Conservation (phyloP, 1,140 invertebrate species). For the Trichoplusia ni region DNA sequence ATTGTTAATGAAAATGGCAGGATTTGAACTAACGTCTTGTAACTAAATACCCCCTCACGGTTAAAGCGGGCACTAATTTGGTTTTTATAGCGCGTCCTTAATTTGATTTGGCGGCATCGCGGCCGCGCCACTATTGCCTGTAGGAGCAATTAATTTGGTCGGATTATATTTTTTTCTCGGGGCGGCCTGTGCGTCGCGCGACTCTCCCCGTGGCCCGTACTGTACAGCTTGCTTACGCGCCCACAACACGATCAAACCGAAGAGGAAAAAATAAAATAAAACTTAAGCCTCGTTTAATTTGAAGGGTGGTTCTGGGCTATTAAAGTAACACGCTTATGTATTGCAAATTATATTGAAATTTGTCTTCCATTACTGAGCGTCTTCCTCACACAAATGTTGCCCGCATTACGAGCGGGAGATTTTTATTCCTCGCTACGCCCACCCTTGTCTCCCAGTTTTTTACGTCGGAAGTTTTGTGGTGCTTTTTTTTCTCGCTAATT, state of each 20-base stretch:
- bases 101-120: constrained; percentile 82
- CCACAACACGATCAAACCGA: constrained; percentile 59
- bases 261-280: constrained; percentile 80
- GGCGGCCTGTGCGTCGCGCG: constrained; percentile 58
- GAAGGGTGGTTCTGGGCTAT: constrained; percentile 82
- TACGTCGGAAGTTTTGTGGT: constrained; percentile 77
- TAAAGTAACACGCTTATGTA: constrained; percentile 83
- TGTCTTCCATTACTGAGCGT: constrained; percentile 80
- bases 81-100: constrained; percentile 82
- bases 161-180: constrained; percentile 81
- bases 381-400: constrained; percentile 81
- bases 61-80: constrained; percentile 83
- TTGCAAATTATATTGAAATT: constrained; percentile 83
- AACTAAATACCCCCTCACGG: constrained; percentile 81
- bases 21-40: constrained; percentile 83
- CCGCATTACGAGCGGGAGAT: constrained; percentile 78
- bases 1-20: constrained; percentile 83
- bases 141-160: constrained; percentile 80
- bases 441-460: constrained; percentile 79
- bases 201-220: constrained; percentile 47
- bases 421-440: constrained; percentile 78
- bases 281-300: constrained; percentile 83
- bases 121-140: constrained; percentile 76
- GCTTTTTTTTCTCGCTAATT: constrained; percentile 80
- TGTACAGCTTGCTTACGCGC: constrained; percentile 48